Base-by-base conservation (phyloP, 2,888 invertebrate genomes). In the Thecocarcelia acutangulata region DNA sequence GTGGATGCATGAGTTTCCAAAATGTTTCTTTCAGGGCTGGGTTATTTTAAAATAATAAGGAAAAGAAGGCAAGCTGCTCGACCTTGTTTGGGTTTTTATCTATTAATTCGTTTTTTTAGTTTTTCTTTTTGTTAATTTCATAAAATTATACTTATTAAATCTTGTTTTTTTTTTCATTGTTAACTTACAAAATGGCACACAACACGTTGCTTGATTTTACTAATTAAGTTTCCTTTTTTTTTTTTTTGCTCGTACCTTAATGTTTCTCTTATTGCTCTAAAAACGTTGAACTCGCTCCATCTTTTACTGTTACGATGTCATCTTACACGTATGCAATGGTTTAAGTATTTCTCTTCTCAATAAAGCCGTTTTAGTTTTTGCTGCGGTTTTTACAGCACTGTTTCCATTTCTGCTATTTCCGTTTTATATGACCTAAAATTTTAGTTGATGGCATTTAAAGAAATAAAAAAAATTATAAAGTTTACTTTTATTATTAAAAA, bases 331-430 rank as follows among this genome's bases (percentile, higher is more conserved):
- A 40, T n/a, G 48, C 48, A 17, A 15, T 24, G 56, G 56, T 56
- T 74, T 8, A 24, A 37, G 44, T 56, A 40, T 19, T 33, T 12
- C 19, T 19, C 0, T 50, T 52, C 42, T 11, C 8, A n/a, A 15
- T 15, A 40, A 13, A 17, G 17, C 11, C 12, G 19, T 59, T 33
- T 58, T 56, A 19, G n/a, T 33, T 72, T 76, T 21, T 46, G 24
- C 19, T 69, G 28, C 64, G 33, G n/a, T 59, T 9, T 69, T 83
- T 83, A 68, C 17, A 75, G 75, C 12, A 77, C 81, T 19, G 96
- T 97, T 93, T 97, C 96, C 95, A 96, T 96, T 93, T 97, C 96
- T 87, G 96, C 96, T 86, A 95, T 94, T 91, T 94, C 95, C 84
- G 94, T 95, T 92, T 94, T 92, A 91, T 93, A 91, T 2, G 91